These are phyloP conservation scores for Cotesia typhae DNA, from an alignment of 1,140 invertebrate genomes.

Conservation along the genomic window DNA sequence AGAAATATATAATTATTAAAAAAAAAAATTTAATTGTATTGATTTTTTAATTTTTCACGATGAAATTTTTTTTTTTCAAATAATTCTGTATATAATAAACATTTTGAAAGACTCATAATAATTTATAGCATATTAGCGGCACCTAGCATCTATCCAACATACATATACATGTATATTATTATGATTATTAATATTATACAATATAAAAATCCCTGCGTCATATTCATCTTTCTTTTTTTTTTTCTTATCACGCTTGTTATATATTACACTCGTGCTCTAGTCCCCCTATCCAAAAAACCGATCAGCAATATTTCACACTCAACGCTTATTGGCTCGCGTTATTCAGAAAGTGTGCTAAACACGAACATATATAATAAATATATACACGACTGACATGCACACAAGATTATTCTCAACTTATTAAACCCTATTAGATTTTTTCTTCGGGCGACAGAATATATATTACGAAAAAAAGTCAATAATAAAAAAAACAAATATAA, in stretches of 20 bases:
- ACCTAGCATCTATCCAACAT: no score
- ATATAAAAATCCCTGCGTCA: conserved; percentile 34
- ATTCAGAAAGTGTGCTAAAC: conserved; percentile 27
- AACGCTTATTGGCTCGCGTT: conserved; percentile 54
- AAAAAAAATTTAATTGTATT: no score
- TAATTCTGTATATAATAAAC: no score
- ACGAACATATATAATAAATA: conserved; percentile 5
- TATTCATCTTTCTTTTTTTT: conserved; percentile 5
- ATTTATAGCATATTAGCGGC: no score
- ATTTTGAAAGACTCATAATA: no score
- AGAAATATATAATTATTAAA: no score
- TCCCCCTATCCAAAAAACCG: conserved; percentile 44
- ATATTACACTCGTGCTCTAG: conserved; percentile 29
- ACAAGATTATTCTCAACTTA: conserved; percentile 7
- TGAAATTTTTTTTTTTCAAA: no score
- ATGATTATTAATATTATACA: conserved; percentile 27
- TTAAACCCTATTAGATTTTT: conserved; percentile 18
- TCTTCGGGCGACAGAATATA: conserved; percentile 2
- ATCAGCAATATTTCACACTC: conserved; percentile 57
- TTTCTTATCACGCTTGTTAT: conserved; percentile 34
- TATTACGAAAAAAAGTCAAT: background rate
- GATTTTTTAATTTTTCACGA: no score
- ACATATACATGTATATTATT: background rate
- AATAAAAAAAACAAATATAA: background rate
- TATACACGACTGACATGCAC: background rate